These are phyloP conservation scores for Eupsittula cactorum DNA, from an alignment of 2,113 vertebrate species.

Conservation along the genomic window DNA sequence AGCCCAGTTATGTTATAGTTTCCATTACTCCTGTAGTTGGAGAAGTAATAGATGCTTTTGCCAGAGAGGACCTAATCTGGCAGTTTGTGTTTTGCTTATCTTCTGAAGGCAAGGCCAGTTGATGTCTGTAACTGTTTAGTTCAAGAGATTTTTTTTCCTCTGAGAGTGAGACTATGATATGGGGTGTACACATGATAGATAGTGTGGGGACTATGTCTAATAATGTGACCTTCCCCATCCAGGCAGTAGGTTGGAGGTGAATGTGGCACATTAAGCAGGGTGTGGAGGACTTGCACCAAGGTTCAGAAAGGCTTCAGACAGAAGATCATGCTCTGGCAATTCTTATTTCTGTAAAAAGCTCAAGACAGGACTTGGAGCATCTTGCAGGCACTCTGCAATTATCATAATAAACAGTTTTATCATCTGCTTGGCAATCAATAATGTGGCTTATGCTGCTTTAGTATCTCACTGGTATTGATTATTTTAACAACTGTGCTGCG, in stretches of 20 bases:
- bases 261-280: not conserved
- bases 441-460: conserved; percentile 93
- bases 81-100: not conserved
- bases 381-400: conserved; percentile 79
- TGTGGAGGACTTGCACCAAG: not conserved
- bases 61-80: not conserved
- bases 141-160: not conserved
- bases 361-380: conserved; percentile 64
- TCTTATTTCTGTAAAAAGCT: conserved; percentile 72
- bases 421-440: conserved; percentile 93
- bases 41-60: not conserved
- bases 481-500: conserved; percentile 89
- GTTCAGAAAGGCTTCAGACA: not conserved
- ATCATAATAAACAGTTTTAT: conserved; percentile 97
- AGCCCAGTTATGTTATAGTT: not conserved
- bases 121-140: not conserved
- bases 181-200: accelerated
- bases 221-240: not conserved
- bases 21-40: not conserved
- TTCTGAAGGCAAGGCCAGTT: not conserved
- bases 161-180: accelerated
- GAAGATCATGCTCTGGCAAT: conserved; percentile 46
- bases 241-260: not conserved
- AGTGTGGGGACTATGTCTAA: not conserved
- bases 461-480: conserved; percentile 98